Evolutionary conservation across 2,888 invertebrate species (phyloP), one percentile per base, ranked within the genome.

Genomic region (Spialia ferax): DNA sequence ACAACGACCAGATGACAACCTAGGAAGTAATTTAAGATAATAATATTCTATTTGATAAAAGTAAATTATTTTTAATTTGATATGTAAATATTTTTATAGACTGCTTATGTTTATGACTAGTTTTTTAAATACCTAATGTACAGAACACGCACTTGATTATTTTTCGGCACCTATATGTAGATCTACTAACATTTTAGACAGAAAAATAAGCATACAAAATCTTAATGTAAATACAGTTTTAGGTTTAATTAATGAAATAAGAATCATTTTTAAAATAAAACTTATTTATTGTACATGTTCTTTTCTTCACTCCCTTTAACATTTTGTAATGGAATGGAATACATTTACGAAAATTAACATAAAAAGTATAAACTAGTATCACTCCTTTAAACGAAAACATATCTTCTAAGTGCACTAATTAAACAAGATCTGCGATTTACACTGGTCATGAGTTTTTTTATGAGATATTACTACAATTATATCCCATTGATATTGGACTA

Each of bases 231-330:
- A 64, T 56, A 64, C 55, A 29, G 18, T 42, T 52, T 11, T 48
- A 64, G 45, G 63, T 56, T 15, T 29, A 48, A 15, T 11, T 62
- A 71, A 77, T 71, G 86, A 82, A 87, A 83, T 89, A 89, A 91
- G 85, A 86, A 71, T 80, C 75, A 85, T 84, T 88, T 86, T 82
- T 82, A 81, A 82, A 87, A 88, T 85, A 88, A 91, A 88, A 79
- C 81, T 85, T 91, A 93, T 93, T 93, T 93, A 93, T 93, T 93
- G 57, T 59, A 65, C 50, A 23, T 4, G 35, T 65, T 48, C 45
- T 64, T 65, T 15, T 42, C 15, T 42, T 59, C 23, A 63, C 22
- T 68, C 62, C 35, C 63, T 59, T 69, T 70, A 73, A 59, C 55
- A 65, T 38, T 56, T 62, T 23, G n/a, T 20, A 15, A 26, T 66